phyloP scores from a whole-genome alignment of 2,113 vertebrate species.

The Periophthalmodon schlosseri region DNA sequence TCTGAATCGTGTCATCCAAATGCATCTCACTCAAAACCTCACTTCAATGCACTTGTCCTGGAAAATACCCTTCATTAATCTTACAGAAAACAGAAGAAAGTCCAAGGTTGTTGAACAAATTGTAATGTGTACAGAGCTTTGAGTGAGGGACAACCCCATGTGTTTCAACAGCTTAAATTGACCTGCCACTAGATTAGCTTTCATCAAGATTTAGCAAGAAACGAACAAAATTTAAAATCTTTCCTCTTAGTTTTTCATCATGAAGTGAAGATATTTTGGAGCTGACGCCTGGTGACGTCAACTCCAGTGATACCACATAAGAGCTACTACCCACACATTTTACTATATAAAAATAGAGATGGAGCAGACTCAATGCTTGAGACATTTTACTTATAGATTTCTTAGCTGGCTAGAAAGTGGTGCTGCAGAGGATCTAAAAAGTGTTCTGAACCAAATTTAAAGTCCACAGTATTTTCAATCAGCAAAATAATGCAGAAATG shows the following conservation, averaged over 20 bases:
- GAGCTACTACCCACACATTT: background rate
- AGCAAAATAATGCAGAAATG: too few relatives aligned
- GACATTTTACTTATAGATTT: too few relatives aligned
- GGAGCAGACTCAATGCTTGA: too few relatives aligned
- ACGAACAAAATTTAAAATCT: background rate
- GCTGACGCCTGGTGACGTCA: background rate
- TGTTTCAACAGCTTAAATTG: background rate
- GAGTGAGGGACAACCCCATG: background rate
- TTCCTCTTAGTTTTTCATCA: background rate
- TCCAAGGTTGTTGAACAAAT: slow-evolving; percentile 5
- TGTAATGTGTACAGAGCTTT: background rate
- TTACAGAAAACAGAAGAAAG: background rate
- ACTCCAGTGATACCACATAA: background rate
- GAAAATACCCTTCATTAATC: background rate
- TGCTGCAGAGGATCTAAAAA: too few relatives aligned
- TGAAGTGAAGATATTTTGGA: background rate
- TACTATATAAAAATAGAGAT: too few relatives aligned
- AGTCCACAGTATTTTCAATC: too few relatives aligned
- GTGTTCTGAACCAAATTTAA: too few relatives aligned
- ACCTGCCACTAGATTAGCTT: background rate
- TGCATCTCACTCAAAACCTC: background rate
- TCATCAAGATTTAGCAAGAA: background rate
- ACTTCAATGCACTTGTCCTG: background rate
- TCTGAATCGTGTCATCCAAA: slow-evolving; percentile 3
- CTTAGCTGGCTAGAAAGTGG: too few relatives aligned